These are phyloP conservation scores for Eurystomus gularis DNA, from an alignment of 2,113 vertebrate genomes.

Conservation along the genomic window DNA sequence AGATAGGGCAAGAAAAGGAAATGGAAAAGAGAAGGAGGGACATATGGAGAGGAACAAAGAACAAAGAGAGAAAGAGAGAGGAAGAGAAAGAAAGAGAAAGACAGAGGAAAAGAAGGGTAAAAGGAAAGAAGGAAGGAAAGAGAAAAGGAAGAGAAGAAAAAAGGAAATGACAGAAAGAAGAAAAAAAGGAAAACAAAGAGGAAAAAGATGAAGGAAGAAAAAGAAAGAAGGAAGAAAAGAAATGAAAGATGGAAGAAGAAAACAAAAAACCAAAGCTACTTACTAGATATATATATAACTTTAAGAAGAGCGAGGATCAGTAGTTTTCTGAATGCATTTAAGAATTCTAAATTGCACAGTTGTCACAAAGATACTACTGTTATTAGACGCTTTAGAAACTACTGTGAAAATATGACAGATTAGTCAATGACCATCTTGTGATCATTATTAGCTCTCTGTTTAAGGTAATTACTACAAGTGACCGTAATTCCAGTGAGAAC, in stretches of 20 bases:
- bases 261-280: background rate
- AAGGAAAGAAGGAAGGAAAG: no score
- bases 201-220: background rate
- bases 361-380: background rate
- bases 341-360: background rate
- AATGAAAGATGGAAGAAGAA: background rate
- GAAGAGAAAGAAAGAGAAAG: background rate
- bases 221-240: background rate
- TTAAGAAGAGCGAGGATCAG: background rate
- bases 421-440: conserved; percentile 6
- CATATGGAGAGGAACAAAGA: background rate
- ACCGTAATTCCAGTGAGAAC: background rate
- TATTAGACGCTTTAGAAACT: conserved; percentile 9
- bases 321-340: background rate
- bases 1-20: background rate
- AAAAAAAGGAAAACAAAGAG: no score
- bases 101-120: no score
- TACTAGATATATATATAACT: background rate
- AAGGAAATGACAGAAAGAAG: no score
- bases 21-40: background rate
- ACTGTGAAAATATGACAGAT: background rate
- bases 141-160: no score
- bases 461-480: conserved; percentile 4
- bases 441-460: background rate
- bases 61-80: background rate